Evolutionary conservation across 1,140 invertebrate species (phyloP), one percentile per base, ranked within the genome.

Genomic region (Nylanderia fulva): DNA sequence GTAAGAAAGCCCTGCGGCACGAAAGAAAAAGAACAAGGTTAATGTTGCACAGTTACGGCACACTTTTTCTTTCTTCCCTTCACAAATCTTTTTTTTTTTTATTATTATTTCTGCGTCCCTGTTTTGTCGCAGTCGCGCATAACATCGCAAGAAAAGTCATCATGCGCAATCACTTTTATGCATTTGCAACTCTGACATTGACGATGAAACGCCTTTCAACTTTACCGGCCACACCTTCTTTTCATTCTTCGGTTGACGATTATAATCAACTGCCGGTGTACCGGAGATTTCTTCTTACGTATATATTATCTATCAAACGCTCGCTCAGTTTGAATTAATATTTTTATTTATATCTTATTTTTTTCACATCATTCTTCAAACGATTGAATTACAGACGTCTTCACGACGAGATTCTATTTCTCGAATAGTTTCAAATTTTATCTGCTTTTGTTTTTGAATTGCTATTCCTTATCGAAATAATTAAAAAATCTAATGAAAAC

Each of bases 151-250:
- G 83, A 58, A 54, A 48, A 61, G 56, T 60, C 69, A 82, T 76
- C 83, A 63, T 84, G 87, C 64, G 64, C 72, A 77, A 87, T 87
- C 74, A 85, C 54, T 85, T 76, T 77, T 84, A 48, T 84, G 68
- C 75, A 87, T 75, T 84, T 56, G 86, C 42, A 61, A 85, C 68
- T 85, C 79, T 36, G 87, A 88, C 87, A 76, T 82, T 77, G 84
- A 88, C 85, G 87, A 88, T 87, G 87, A 45, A 88, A 86, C 56
- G 87, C 68, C 82, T 88, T 88, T 88, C 86, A 66, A 87, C 82
- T 82, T 63, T 54, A 64, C 29, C 48, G 36, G 63, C 45, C 87
- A 79, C 76, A 82, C 84, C 87, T 85, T 85, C 75, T 82, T 88
- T 88, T 85, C 66, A 88, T 85, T 84, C 77, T 82, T 82, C n/a